These are phyloP conservation scores for Coelinius sp. DNA, from an alignment of 2,888 invertebrate genomes.

Conservation along the genomic window DNA sequence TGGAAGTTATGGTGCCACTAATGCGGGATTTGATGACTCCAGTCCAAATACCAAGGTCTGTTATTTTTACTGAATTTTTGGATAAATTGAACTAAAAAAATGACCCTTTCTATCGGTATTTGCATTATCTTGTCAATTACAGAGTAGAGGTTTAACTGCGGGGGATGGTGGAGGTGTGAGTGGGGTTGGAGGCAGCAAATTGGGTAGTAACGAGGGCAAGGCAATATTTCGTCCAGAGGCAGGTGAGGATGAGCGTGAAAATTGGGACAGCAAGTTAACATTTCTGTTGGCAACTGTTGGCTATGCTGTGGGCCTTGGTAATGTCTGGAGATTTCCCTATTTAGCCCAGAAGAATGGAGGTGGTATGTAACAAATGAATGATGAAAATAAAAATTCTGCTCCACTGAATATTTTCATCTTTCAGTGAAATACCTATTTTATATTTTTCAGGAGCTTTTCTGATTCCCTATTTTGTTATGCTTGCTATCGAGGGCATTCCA, in stretches of 20 bases:
- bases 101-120: too few species aligned
- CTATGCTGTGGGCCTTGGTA: slow-evolving; percentile 94
- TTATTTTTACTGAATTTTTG: neutral
- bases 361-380: slow-evolving; percentile 70
- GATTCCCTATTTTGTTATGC: slow-evolving; percentile 96
- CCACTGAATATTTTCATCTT: slow-evolving; percentile 1
- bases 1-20: slow-evolving; percentile 88
- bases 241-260: slow-evolving; percentile 85
- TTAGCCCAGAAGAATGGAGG: slow-evolving; percentile 95
- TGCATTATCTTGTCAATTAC: slow-evolving; percentile 25
- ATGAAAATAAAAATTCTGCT: neutral
- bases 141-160: slow-evolving; percentile 55
- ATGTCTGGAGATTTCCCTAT: slow-evolving; percentile 97
- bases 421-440: neutral
- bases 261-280: slow-evolving; percentile 94
- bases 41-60: slow-evolving; percentile 73
- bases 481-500: slow-evolving; percentile 94
- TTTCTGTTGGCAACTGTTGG: slow-evolving; percentile 94
- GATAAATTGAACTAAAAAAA: too few species aligned
- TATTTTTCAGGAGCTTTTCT: slow-evolving; percentile 84
- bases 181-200: slow-evolving; percentile 72
- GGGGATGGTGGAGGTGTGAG: slow-evolving; percentile 44
- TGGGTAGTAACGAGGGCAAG: slow-evolving; percentile 78
- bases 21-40: slow-evolving; percentile 83
- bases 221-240: slow-evolving; percentile 78